Base-by-base conservation (phyloP, 1,140 invertebrate species). In the Schlechtendalia chinensis region DNA sequence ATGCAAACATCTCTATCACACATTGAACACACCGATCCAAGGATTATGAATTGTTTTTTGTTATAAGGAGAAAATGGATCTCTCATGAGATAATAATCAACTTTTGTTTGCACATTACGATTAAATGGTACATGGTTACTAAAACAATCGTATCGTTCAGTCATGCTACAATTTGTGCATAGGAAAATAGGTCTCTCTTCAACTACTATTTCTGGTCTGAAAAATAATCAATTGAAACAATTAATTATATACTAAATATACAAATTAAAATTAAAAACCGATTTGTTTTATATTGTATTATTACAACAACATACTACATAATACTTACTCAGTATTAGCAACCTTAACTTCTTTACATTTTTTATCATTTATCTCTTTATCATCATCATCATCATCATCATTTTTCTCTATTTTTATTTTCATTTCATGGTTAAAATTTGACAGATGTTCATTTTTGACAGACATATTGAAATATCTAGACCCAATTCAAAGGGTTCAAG, bases 71-170 rank as follows among this genome's bases (percentile, higher is more conserved):
- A 75, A 74, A 81, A 81, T 81, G 81, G 81, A 81, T 81, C 81
- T 39, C 59, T 81, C 22, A 59, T 27, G n/a, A 81, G 45, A 54
- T 81, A 81, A 22, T 47, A 69, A 75, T 81, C 39, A 22, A 59
- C 45, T 81, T 74, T 81, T 27, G 59, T 74, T 65, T 29, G 53
- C 1, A 81, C 24, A 17, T 75, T 75, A 16, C 63, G 69, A 74
- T 81, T 81, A 53, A 75, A 81, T 32, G 45, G 58, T 17, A 63
- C 24, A 2, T 39, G 67, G 6, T 74, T 10, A 39, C 59, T 54
- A 63, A 63, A 81, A 81, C 29, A 81, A 74, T 81, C 69, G 19
- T 81, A 81, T 32, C 19, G 69, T 54, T 81, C 81, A 39, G 45
- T 75, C 58, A 81, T 16, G 24, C 27, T 47, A 65, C 81, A 80